Percentiles rank a stretch among this genome's conserved stretches.
Evolutionary conservation across 2,113 vertebrate species (phyloP).

Genomic region (Pongo abelii): DNA sequence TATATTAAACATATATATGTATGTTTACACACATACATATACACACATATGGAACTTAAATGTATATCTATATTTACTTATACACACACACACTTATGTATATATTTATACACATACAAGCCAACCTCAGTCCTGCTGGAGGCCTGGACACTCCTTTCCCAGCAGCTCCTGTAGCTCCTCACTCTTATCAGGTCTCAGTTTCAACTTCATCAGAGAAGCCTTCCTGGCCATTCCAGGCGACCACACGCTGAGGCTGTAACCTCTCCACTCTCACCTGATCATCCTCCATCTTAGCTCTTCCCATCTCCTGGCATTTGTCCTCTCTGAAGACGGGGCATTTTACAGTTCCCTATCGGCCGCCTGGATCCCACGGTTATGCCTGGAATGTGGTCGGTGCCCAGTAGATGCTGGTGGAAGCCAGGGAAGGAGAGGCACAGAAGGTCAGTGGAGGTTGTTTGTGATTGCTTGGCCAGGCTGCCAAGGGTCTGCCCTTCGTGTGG

Average conservation of each 20-base stretch:
- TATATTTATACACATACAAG: too few species aligned
- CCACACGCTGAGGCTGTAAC: rapidly evolving
- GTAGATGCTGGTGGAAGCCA: not conserved
- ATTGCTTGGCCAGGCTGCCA: not conserved
- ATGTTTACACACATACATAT: too few species aligned
- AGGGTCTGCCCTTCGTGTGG: not conserved
- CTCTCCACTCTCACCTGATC: too few species aligned
- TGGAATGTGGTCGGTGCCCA: not conserved
- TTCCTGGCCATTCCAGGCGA: rapidly evolving
- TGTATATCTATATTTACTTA: too few species aligned
- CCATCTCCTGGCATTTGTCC: not conserved
- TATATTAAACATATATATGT: too few species aligned
- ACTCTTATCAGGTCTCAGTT: not conserved
- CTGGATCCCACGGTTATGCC: too few species aligned
- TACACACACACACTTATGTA: too few species aligned
- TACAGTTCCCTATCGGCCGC: not conserved
- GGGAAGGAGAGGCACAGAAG: not conserved
- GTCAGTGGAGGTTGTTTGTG: not conserved
- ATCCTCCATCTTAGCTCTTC: not conserved
- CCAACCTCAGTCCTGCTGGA: not conserved
- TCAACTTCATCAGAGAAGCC: not conserved
- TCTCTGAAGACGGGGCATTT: not conserved
- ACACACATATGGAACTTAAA: too few species aligned
- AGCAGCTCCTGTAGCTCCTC: rapidly evolving
- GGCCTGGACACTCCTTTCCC: not conserved